phyloP scores from a whole-genome alignment of 2,888 invertebrate species.

The Chymomyza amoena region DNA sequence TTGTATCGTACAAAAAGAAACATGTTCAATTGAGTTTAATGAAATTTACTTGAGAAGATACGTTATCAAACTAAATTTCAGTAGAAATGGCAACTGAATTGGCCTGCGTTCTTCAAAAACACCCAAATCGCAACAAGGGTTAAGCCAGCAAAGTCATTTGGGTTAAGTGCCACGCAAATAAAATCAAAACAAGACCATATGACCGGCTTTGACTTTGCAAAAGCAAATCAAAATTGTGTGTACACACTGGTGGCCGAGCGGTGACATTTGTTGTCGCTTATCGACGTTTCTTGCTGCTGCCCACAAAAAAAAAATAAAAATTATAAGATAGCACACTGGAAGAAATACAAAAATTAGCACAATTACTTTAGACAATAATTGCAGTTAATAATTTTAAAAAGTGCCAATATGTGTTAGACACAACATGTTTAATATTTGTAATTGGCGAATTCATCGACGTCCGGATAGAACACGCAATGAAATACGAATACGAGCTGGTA shows the following conservation, averaged over 20 bases:
- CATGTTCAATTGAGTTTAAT: no score
- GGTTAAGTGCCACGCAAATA: not conserved
- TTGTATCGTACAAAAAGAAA: no score
- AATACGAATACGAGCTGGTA: conserved; percentile 71
- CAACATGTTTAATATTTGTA: conserved; percentile 41
- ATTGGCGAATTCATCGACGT: conserved; percentile 30
- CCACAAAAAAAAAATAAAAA: not conserved
- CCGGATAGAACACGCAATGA: conserved; percentile 13
- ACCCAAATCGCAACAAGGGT: not conserved
- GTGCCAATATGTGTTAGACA: conserved; percentile 49
- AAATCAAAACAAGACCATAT: not conserved
- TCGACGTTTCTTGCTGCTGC: not conserved
- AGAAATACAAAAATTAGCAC: not conserved
- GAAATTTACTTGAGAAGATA: no score
- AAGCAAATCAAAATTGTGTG: not conserved
- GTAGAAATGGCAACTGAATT: not conserved
- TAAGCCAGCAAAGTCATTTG: not conserved
- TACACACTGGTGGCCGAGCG: not conserved
- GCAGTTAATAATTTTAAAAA: conserved; percentile 25
- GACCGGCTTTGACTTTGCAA: not conserved
- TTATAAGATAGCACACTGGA: not conserved
- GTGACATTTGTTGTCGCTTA: not conserved
- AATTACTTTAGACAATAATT: conserved; percentile 22
- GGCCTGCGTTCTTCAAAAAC: not conserved
- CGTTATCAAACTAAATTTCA: no score